These are phyloP conservation scores for Omphaloscelis lunosa DNA, from an alignment of 2,888 invertebrate species.

Conservation along the genomic window DNA sequence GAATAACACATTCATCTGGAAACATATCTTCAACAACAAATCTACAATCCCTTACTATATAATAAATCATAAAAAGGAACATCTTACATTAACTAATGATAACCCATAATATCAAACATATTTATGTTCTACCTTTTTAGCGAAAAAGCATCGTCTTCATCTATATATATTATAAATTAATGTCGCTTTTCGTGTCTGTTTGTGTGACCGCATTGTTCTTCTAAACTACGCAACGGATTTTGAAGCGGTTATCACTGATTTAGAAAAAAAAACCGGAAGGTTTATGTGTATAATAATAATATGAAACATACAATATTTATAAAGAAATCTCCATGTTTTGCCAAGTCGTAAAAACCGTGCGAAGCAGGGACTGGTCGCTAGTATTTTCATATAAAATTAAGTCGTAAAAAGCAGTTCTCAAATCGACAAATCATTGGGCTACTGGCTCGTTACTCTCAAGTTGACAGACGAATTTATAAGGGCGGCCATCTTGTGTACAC, in stretches of 20 bases:
- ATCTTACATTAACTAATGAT: conserved; percentile 10
- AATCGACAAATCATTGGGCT: conserved; percentile 72
- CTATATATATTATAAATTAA: not conserved
- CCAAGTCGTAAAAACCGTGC: not conserved
- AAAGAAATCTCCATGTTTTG: not conserved
- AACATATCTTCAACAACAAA: conserved; percentile 11
- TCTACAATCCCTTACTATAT: not conserved
- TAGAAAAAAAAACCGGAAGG: no score
- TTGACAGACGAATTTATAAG: conserved; percentile 82
- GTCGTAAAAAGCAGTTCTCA: conserved; percentile 65
- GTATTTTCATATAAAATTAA: conserved; percentile 51
- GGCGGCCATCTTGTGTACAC: conserved; percentile 63
- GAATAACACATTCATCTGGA: conserved; percentile 18
- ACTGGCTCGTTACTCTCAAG: conserved; percentile 77
- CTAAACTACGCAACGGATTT: not conserved
- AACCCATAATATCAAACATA: conserved; percentile 16
- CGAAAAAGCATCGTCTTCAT: conserved; percentile 22
- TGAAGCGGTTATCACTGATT: not conserved
- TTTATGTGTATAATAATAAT: not conserved
- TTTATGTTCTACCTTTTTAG: conserved; percentile 18
- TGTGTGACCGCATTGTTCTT: not conserved
- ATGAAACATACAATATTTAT: not conserved
- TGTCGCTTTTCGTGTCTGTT: not conserved
- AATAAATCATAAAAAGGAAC: conserved; percentile 32
- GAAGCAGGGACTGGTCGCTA: not conserved